A percentile compares a stretch with the other conserved stretches of the same genome.
Conservation (phyloP, 1,140 invertebrate genomes). For the silkworm (Bombyx mori) region ASM3026992v2 NC_085110.1:13254501-13255000, state of each 20-base stretch:
- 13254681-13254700: not conserved
- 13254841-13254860: too few relatives aligned
- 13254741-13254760: not conserved
- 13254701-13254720: not conserved
- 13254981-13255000: too few relatives aligned
- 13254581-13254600: constrained; percentile 33
- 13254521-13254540: constrained; percentile 63
- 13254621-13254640: constrained; percentile 83
- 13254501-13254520: constrained; percentile 61
- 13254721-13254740: too few relatives aligned
- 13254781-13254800: not conserved
- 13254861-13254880: too few relatives aligned
- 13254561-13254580: constrained; percentile 16
- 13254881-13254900: too few relatives aligned
- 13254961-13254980: too few relatives aligned
- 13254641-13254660: constrained; percentile 78
- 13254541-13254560: constrained; percentile 29
- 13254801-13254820: too few relatives aligned
- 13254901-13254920: too few relatives aligned
- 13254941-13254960: too few relatives aligned
- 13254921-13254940: too few relatives aligned
- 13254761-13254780: not conserved
- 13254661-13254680: constrained; percentile 75
- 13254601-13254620: constrained; percentile 83
- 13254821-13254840: too few relatives aligned